Percentiles rank a stretch among this genome's conserved stretches.
Conservation (phyloP, 2,113 vertebrate genomes). For the Phyllostomus discolor region DNA sequence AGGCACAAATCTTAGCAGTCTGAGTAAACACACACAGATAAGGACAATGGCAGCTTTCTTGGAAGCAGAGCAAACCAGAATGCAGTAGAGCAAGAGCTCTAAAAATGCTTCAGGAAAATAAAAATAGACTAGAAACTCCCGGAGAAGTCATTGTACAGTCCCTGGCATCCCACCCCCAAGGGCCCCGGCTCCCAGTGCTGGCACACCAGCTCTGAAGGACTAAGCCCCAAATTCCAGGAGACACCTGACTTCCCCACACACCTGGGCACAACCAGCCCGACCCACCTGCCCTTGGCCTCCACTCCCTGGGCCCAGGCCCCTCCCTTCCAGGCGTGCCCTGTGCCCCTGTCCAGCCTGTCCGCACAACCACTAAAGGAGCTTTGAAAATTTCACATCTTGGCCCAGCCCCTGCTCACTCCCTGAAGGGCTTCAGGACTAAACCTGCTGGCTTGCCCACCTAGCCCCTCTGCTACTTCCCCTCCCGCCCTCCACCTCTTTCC, state of each 20-base stretch:
- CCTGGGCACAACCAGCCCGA: not conserved
- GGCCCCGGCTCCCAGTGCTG: not conserved
- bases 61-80: not conserved
- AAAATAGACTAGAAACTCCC: not conserved
- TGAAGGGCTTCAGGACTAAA: not conserved
- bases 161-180: not conserved
- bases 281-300: not conserved
- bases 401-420: not conserved
- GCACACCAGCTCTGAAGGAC: not conserved
- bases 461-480: not conserved
- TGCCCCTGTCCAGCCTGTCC: not conserved
- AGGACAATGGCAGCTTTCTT: not conserved
- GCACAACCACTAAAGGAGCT: not conserved
- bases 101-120: not conserved
- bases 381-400: too few species aligned
- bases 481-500: not conserved
- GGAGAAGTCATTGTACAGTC: not conserved
- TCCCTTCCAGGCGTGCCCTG: not conserved
- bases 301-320: not conserved
- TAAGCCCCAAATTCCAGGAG: too few species aligned
- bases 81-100: not conserved
- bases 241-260: not conserved
- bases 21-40: not conserved
- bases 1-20: not conserved
- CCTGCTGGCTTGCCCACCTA: not conserved